Base-by-base conservation (phyloP, 2,113 vertebrate genomes). In the Neolamprologus caudopunctatus region DNA sequence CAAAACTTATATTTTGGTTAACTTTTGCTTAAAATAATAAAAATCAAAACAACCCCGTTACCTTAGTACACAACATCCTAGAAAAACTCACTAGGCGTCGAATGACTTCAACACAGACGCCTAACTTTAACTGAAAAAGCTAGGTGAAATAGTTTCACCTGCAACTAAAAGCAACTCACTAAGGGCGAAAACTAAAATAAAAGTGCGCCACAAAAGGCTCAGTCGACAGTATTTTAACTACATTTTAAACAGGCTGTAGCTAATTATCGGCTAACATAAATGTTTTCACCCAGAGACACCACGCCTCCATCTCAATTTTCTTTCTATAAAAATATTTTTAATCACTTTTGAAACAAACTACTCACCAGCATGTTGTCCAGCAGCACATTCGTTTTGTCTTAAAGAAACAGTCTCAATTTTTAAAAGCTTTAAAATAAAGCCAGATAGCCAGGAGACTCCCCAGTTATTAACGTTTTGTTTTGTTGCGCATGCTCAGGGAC, bases 401-500 rank as follows among this genome's bases (percentile, higher is more conserved):
- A n/a, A 14, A 73, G 16, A 3, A 31, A 45, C 3, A n/a, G 37
- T 33, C 10, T n/a, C 16, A 24, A 21, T 9, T 58, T 79, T 2
- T 2, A 31, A 5, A 24, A 5, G 1, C 24, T 3, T 12, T 28
- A 28, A 81, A 45, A 10, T 35, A 19, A 42, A n/a, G 17, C 24
- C n/a, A 42, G 45, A 1, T 63, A 19, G 31, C 31, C 4, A 4
- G 7, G 3, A 51, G 13, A 24, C 14, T 28, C 9, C 9, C 10
- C 26, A 13, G 7, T n/a, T 73, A 45, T 16, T 26, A 51, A 33
- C 45, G 17, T 19, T 21, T 68, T 19, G 9, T 81, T 3, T 40
- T 19, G 5, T n/a, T 83, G 90, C 85, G 73, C 89, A 90, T 88
- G 88, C 87, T 7, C 88, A 91, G 82, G 4, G 80, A 63, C 2